phyloP scores from a whole-genome alignment of 2,113 vertebrate species.

The Sceloporus undulatus region DNA sequence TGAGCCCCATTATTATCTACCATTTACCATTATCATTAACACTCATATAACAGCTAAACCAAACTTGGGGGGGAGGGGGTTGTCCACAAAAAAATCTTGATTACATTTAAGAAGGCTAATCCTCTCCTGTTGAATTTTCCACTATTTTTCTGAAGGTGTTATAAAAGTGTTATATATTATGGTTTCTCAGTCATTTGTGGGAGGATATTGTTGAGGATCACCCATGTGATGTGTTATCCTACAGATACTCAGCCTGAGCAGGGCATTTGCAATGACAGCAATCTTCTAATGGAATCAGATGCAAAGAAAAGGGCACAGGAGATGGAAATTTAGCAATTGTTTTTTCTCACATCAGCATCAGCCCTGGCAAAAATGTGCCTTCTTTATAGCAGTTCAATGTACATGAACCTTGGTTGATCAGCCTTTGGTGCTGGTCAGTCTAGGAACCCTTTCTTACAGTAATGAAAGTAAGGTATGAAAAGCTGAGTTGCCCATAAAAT shows the following conservation, averaged over 20 bases:
- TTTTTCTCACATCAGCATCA: background rate
- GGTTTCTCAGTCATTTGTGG: background rate
- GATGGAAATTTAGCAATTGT: background rate
- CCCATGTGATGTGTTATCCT: background rate
- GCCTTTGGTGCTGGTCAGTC: background rate
- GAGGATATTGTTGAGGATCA: no score
- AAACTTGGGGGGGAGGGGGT: no score
- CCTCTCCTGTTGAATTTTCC: background rate
- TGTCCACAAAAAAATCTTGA: no score
- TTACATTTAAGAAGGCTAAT: no score
- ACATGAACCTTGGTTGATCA: background rate
- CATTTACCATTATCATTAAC: no score
- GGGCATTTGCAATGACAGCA: background rate
- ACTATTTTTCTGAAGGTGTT: background rate
- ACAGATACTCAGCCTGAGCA: background rate
- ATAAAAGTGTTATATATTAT: background rate
- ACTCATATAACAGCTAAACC: no score
- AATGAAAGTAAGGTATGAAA: no score
- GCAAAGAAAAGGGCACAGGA: background rate
- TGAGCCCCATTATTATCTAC: no score
- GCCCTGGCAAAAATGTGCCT: background rate
- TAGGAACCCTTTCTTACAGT: no score
- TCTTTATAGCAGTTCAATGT: background rate
- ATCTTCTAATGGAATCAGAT: background rate
- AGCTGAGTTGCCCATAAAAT: no score